Evolutionary conservation across 1,140 invertebrate genomes (phyloP).

Genomic region (Chironomus striatipennis): DNA sequence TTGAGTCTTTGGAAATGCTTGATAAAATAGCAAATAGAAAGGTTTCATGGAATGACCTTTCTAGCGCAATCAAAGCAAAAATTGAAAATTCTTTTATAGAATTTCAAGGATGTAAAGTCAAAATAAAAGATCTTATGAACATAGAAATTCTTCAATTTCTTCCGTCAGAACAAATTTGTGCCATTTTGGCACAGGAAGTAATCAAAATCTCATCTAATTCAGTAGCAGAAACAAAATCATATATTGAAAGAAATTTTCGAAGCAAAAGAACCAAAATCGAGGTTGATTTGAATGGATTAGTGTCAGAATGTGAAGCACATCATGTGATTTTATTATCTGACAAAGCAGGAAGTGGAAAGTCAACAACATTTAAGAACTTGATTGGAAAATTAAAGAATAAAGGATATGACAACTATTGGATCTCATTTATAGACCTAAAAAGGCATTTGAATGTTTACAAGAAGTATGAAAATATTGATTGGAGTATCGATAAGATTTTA

Average conservation of each 20-base stretch:
- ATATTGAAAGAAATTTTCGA: background rate
- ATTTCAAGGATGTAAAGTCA: background rate
- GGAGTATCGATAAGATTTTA: background rate
- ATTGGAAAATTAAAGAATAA: background rate
- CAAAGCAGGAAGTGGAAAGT: background rate
- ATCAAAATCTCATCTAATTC: background rate
- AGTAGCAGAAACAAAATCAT: background rate
- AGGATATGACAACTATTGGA: background rate
- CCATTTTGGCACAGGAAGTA: background rate
- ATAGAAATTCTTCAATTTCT: background rate
- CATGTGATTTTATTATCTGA: background rate
- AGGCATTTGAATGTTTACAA: background rate
- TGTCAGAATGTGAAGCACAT: background rate
- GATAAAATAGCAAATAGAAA: background rate
- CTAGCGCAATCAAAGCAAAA: background rate
- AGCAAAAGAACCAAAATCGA: background rate
- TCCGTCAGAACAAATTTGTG: background rate
- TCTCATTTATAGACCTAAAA: background rate
- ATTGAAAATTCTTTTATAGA: background rate
- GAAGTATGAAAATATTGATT: background rate
- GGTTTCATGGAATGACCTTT: background rate
- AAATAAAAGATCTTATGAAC: background rate
- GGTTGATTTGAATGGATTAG: background rate
- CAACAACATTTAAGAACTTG: background rate
- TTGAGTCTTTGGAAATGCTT: background rate